These are phyloP conservation scores for Parnassius smintheus DNA, from an alignment of 2,888 invertebrate genomes.

Conservation along the genomic window DNA sequence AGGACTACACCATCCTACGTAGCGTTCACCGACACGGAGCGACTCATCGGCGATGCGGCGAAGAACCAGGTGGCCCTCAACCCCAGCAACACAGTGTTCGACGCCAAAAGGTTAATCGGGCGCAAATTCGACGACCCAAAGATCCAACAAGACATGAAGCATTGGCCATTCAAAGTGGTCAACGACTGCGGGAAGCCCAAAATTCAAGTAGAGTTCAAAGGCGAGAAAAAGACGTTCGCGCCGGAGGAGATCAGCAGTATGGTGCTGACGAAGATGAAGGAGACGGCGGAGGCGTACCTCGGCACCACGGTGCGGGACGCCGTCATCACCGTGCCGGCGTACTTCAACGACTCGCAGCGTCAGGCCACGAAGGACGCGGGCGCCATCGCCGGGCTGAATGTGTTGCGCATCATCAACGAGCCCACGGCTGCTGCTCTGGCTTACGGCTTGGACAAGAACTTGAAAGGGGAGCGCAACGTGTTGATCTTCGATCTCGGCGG, in stretches of 20 bases:
- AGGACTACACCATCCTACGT: slow-evolving; percentile 94
- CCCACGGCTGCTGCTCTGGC: slow-evolving; percentile 89
- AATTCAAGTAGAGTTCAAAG: slow-evolving; percentile 85
- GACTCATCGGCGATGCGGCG: slow-evolving; percentile 92
- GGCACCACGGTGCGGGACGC: slow-evolving; percentile 85
- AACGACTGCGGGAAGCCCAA: slow-evolving; percentile 85
- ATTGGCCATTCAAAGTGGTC: slow-evolving; percentile 90
- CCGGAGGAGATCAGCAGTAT: slow-evolving; percentile 88
- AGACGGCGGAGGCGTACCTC: slow-evolving; percentile 87
- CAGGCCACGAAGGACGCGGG: slow-evolving; percentile 94
- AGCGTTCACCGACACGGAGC: slow-evolving; percentile 91
- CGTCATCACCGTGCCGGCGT: slow-evolving; percentile 91
- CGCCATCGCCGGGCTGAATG: slow-evolving; percentile 87
- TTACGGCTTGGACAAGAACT: slow-evolving; percentile 85
- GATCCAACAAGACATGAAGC: slow-evolving; percentile 89
- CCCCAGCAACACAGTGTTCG: slow-evolving; percentile 87
- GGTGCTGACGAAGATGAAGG: slow-evolving; percentile 80
- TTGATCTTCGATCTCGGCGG: slow-evolving; percentile 84
- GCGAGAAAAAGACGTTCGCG: slow-evolving; percentile 83
- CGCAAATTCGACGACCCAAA: slow-evolving; percentile 87
- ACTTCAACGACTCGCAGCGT: slow-evolving; percentile 87
- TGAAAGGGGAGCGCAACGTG: slow-evolving; percentile 83
- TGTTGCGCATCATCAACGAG: slow-evolving; percentile 91
- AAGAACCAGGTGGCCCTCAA: slow-evolving; percentile 91
- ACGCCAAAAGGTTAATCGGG: slow-evolving; percentile 91